Conservation (phyloP, 2,888 invertebrate genomes). For the Cistogaster globosa region DNA sequence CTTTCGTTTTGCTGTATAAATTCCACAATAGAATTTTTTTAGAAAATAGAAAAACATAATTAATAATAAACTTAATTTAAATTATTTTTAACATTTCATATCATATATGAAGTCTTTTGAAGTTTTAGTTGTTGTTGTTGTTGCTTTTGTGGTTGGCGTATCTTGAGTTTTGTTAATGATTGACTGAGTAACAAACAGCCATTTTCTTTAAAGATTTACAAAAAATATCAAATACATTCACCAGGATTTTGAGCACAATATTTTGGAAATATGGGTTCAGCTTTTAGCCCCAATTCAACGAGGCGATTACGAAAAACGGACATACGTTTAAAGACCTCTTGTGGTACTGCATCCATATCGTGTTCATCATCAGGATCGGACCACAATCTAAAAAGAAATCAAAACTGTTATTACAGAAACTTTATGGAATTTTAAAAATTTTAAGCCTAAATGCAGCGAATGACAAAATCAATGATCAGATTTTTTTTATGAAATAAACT, state of each 20-base stretch:
- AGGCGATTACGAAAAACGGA: conserved; percentile 83
- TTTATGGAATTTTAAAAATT: too few relatives aligned
- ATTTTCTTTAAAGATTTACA: conserved; percentile 73
- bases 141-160: not conserved
- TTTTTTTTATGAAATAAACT: too few relatives aligned
- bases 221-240: conserved; percentile 83
- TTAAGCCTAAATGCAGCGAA: too few relatives aligned
- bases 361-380: conserved; percentile 82
- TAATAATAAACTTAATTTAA: conserved; percentile 28
- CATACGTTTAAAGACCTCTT: conserved; percentile 82
- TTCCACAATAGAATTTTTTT: not conserved
- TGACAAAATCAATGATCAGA: too few relatives aligned
- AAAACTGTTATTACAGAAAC: too few relatives aligned
- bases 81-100: conserved; percentile 46
- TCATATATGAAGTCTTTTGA: conserved; percentile 55
- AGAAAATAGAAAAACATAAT: not conserved
- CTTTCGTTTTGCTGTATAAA: conserved; percentile 16
- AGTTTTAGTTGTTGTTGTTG: conserved; percentile 17
- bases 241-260: conserved; percentile 83
- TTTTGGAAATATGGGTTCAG: conserved; percentile 83
- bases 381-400: conserved; percentile 78
- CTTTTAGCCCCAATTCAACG: conserved; percentile 82
- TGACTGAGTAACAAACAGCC: not conserved
- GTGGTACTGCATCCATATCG: conserved; percentile 81
- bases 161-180: conserved; percentile 15